Evolutionary conservation across 2,797 vertebrate genomes (phyloP), one percentile per base, ranked within the genome.

Genomic region (Tokudaia muenninki): DNA sequence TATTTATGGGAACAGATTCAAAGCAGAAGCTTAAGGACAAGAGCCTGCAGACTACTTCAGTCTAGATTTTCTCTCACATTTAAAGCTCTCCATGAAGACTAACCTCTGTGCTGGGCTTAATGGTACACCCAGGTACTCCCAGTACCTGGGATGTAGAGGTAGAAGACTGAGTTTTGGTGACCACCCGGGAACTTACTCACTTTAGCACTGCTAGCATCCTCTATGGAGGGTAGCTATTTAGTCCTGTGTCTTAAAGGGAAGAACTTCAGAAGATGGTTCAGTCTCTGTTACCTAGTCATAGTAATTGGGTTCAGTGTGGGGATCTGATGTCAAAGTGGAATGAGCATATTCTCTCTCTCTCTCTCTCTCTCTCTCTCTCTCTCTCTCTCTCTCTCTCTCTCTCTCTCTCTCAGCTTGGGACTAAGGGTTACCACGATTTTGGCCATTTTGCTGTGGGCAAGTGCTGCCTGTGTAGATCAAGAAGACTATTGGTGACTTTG

Each of bases 1-100:
- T 89, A 92, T 84, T 72, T 89, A 52, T 87, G 74, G 79, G 22
- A 92, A 13, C 61, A 92, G 65, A 74, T 50, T 95, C 63, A 94
- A 91, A 87, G 86, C 61, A 50, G 29, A 75, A 87, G 79, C 61
- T 19, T 91, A 93, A 92, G 44, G 37, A 93, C 9, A 83, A 61
- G 75, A 89, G 78, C 21, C n/a, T 83, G 55, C 4, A 91, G 78
- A 24, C n/a, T 37, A n/a, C 89, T 94, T 86, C 67, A 92, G 65
- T 59, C 47, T 22, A 87, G 50, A n/a, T 41, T 41, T 41, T 41
- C 67, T 52, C 55, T 84, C 65, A 92, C 75, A 91, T 86, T 82
- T 52, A 89, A 88, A 95, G 2, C 5, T 22, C 12, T 92, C 26
- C 74, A 72, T 83, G 57, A 94, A 96, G 55, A 72, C n/a, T 86